A percentile compares a stretch with the other conserved stretches of the same genome.
These are phyloP conservation scores for Triplophysa dalaica DNA, from an alignment of 2,113 vertebrate species.

Conservation along the genomic window DNA sequence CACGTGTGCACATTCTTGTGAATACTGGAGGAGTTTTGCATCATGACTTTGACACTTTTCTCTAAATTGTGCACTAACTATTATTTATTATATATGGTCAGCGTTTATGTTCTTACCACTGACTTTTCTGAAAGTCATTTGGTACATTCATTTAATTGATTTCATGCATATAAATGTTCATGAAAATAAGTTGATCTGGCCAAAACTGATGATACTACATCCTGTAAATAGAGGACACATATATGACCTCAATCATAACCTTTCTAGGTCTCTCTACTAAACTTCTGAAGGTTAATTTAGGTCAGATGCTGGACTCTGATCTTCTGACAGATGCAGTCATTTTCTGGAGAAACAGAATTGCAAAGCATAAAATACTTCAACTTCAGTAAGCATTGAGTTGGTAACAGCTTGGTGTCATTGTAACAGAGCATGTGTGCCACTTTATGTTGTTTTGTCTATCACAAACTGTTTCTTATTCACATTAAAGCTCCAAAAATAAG, in stretches of 20 bases:
- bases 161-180: too few relatives aligned
- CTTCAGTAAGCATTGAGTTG: not conserved
- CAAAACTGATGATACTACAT: not conserved
- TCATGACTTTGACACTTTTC: not conserved
- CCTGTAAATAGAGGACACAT: too few relatives aligned
- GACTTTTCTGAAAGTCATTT: not conserved
- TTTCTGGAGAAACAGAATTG: not conserved
- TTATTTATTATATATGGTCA: not conserved
- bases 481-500: not conserved
- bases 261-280: constrained; percentile 1
- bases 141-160: not conserved
- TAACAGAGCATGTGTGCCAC: not conserved
- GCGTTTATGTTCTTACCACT: not conserved
- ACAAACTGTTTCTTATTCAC: not conserved
- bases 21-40: not conserved
- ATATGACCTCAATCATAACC: too few relatives aligned
- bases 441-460: not conserved
- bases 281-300: not conserved
- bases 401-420: not conserved
- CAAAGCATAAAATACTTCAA: not conserved
- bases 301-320: not conserved
- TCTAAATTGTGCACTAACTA: not conserved
- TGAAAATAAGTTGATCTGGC: not conserved
- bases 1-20: not conserved
- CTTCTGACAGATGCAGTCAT: not conserved